These are phyloP conservation scores for Spialia ferax DNA, from an alignment of 2,888 invertebrate genomes.

Conservation along the genomic window DNA sequence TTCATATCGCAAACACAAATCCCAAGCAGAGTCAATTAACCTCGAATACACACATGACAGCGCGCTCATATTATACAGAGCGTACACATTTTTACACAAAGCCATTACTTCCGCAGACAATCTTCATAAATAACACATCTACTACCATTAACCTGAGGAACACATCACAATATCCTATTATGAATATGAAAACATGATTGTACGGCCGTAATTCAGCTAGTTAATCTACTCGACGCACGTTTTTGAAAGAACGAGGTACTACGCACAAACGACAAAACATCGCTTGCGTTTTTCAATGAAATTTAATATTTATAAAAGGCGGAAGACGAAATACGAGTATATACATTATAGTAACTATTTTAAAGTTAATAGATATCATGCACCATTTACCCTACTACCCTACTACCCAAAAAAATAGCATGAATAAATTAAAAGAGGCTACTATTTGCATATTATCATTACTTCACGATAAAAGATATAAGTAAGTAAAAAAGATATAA, in stretches of 20 bases:
- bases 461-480: too few species aligned
- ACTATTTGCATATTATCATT: too few species aligned
- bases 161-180: constrained; percentile 23
- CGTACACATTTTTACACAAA: constrained; percentile 21
- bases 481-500: too few species aligned
- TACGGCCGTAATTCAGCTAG: constrained; percentile 17
- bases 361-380: too few species aligned
- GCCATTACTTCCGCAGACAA: constrained; percentile 31
- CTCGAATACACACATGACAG: background rate
- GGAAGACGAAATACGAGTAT: too few species aligned
- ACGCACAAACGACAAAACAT: background rate
- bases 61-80: constrained; percentile 14
- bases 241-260: background rate
- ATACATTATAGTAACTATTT: too few species aligned
- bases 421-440: too few species aligned
- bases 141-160: constrained; percentile 21
- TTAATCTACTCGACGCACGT: constrained; percentile 22
- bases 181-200: constrained; percentile 29
- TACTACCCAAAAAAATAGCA: too few species aligned
- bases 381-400: too few species aligned
- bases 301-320: too few species aligned
- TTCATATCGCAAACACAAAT: background rate
- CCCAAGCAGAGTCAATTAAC: background rate
- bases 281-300: too few species aligned
- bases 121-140: constrained; percentile 34